Evolutionary conservation across 2,888 invertebrate genomes (phyloP).

Genomic region (Blomia tropicalis): DNA sequence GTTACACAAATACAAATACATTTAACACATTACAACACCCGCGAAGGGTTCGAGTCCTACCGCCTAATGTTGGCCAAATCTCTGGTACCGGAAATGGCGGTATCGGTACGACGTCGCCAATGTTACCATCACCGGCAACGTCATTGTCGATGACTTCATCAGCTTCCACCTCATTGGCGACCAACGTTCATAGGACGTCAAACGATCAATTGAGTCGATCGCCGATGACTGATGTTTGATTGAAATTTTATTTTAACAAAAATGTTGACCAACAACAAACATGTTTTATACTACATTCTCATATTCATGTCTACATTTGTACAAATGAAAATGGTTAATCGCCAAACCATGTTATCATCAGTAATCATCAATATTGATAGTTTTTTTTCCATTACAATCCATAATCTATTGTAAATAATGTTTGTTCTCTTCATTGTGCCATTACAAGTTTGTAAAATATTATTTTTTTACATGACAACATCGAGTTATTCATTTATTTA

Average conservation of each 20-base stretch:
- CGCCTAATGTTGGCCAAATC: no score
- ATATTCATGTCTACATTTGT: background rate
- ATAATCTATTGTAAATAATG: background rate
- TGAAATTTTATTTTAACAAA: background rate
- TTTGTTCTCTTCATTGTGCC: background rate
- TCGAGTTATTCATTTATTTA: background rate
- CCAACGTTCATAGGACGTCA: background rate
- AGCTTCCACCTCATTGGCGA: background rate
- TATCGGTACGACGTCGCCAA: background rate
- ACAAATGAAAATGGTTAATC: background rate
- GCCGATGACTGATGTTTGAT: slow-evolving; percentile 7
- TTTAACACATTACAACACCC: slow-evolving; percentile 24
- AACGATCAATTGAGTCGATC: slow-evolving; percentile 7
- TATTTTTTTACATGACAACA: background rate
- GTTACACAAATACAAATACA: slow-evolving; percentile 5
- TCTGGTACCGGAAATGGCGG: background rate
- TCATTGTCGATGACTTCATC: slow-evolving; percentile 7
- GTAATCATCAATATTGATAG: no score
- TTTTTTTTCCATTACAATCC: no score
- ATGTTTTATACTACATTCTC: background rate
- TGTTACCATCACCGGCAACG: background rate
- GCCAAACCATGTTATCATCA: background rate
- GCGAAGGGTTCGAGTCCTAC: slow-evolving; percentile 23
- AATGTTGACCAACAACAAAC: background rate
- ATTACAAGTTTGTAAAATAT: background rate